A percentile compares a stretch with the other conserved stretches of the same genome.
These are phyloP conservation scores for Salarias fasciatus DNA, from an alignment of 2,797 vertebrate species.

Conservation along the genomic window DNA sequence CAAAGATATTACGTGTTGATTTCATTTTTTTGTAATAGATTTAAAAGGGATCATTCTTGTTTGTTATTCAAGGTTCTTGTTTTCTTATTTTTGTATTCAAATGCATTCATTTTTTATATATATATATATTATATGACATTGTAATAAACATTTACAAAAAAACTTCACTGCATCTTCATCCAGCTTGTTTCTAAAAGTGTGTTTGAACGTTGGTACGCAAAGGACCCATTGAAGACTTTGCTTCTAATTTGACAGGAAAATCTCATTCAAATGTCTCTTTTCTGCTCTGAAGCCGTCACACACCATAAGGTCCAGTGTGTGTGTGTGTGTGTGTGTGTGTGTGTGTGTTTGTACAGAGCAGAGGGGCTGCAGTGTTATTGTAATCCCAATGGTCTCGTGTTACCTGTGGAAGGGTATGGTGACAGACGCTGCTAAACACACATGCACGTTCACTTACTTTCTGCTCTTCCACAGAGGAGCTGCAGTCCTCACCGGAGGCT, in stretches of 20 bases:
- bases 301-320: conserved; percentile 36
- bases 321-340: conserved; percentile 46
- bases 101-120: conserved; percentile 89
- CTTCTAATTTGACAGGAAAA: conserved; percentile 77
- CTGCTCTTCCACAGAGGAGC: conserved; percentile 14
- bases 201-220: background rate
- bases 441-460: conserved; percentile 19
- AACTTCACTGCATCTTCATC: background rate
- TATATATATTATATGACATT: conserved; percentile 81
- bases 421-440: conserved; percentile 19
- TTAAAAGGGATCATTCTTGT: conserved; percentile 79
- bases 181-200: background rate
- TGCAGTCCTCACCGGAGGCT: conserved; percentile 11
- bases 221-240: conserved; percentile 23
- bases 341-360: conserved; percentile 54
- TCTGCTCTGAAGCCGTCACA: conserved; percentile 17
- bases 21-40: conserved; percentile 48
- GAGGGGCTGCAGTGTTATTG: conserved; percentile 65
- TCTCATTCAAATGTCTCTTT: conserved; percentile 75
- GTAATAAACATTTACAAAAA: conserved; percentile 84
- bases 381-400: conserved; percentile 76
- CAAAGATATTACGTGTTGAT: conserved; percentile 80
- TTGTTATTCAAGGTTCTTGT: conserved; percentile 58
- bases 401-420: conserved; percentile 66
- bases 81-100: conserved; percentile 83